Conservation (phyloP, 2,113 vertebrate species). For the Aegotheles bennettii region DNA sequence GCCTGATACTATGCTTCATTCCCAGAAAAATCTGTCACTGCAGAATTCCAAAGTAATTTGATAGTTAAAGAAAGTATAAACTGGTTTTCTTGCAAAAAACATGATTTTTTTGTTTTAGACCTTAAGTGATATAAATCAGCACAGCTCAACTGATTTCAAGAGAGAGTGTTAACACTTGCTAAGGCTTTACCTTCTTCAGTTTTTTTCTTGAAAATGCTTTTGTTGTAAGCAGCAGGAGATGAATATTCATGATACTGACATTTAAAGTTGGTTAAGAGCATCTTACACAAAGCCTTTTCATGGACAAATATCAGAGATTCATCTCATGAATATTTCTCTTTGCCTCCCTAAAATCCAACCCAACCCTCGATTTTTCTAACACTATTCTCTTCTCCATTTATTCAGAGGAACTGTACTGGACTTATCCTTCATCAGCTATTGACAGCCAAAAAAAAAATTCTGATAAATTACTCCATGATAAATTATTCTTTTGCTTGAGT, state of each 20-base stretch:
- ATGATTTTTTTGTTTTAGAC: background rate
- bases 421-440: background rate
- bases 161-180: background rate
- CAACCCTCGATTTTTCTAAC: background rate
- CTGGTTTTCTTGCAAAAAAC: background rate
- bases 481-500: background rate
- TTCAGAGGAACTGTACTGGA: background rate
- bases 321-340: background rate
- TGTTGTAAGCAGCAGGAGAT: background rate
- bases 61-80: constrained; percentile 7
- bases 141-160: background rate
- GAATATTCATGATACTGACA: background rate
- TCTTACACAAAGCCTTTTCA: background rate
- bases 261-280: background rate
- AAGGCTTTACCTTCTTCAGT: background rate
- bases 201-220: background rate
- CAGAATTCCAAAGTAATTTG: constrained; percentile 20
- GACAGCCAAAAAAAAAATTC: background rate
- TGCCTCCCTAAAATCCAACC: background rate
- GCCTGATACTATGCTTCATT: background rate
- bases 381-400: background rate
- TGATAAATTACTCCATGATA: background rate
- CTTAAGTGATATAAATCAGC: background rate
- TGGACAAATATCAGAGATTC: background rate
- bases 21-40: constrained; percentile 20